phyloP scores from a whole-genome alignment of 2,888 invertebrate genomes.

The Nephrocerus scutellatus region DNA sequence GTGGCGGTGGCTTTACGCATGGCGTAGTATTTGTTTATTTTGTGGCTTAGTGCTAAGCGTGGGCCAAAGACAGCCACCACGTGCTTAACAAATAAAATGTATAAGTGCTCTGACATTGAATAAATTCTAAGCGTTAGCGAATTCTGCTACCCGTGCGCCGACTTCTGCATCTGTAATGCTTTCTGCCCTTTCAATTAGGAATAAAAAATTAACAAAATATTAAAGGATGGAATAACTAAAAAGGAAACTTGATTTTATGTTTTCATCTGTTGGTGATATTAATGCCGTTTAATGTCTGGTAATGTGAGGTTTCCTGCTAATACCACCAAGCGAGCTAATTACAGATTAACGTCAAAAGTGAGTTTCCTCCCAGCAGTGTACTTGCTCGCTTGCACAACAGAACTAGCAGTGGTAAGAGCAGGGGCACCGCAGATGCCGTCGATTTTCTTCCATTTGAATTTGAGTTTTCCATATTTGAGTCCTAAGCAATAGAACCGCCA shows the following conservation, averaged over 20 bases:
- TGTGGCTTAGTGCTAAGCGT: conserved; percentile 14
- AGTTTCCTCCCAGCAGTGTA: conserved; percentile 26
- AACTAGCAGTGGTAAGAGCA: conserved; percentile 1
- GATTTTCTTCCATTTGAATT: neutral
- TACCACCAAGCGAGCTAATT: conserved; percentile 42
- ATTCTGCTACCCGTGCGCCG: too few relatives aligned
- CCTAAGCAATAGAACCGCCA: too few relatives aligned
- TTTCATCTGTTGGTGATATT: conserved; percentile 17
- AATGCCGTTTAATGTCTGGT: conserved; percentile 11
- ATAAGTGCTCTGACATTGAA: too few relatives aligned
- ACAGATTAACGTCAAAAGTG: conserved; percentile 44
- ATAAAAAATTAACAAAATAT: too few relatives aligned
- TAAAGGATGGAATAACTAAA: too few relatives aligned
- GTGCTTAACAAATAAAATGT: too few relatives aligned
- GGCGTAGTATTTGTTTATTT: conserved; percentile 19
- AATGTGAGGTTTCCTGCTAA: conserved; percentile 6
- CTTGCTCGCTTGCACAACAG: conserved; percentile 16
- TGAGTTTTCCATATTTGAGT: too few relatives aligned
- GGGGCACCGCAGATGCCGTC: neutral
- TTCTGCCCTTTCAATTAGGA: too few relatives aligned
- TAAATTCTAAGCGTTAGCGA: too few relatives aligned
- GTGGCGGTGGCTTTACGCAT: too few relatives aligned
- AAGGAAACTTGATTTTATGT: too few relatives aligned
- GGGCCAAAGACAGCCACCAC: conserved; percentile 10
- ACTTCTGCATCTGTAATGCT: too few relatives aligned